Percentiles rank a stretch among this genome's conserved stretches.
Conservation (phyloP, 2,797 vertebrate species). For the Neomorphus geoffroyi region DNA sequence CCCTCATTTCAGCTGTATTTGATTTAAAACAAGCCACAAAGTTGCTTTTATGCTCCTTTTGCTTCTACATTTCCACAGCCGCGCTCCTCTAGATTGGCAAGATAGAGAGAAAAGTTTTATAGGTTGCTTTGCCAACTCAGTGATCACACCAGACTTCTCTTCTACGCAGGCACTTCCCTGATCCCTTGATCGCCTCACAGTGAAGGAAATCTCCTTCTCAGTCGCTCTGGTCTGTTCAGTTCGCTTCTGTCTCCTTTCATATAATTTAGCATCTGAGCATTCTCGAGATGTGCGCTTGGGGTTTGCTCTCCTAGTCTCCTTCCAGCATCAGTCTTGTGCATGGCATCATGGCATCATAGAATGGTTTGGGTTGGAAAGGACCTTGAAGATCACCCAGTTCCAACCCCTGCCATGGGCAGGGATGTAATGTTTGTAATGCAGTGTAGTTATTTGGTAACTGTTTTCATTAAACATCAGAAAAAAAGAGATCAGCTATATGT, state of each 20-base stretch:
- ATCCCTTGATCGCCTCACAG: not conserved
- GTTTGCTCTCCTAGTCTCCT: not conserved
- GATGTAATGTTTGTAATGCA: no score
- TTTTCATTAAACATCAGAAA: not conserved
- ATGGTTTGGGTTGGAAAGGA: no score
- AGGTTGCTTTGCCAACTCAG: not conserved
- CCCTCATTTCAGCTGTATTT: not conserved
- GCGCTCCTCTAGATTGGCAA: not conserved
- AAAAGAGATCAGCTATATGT: not conserved
- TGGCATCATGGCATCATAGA: no score
- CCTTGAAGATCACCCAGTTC: no score
- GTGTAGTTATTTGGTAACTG: not conserved
- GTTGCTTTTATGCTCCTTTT: not conserved
- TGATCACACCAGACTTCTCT: not conserved
- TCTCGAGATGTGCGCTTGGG: not conserved
- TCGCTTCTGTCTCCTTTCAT: not conserved
- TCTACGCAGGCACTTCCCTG: not conserved
- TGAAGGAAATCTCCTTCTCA: not conserved
- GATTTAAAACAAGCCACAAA: not conserved
- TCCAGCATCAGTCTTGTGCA: not conserved
- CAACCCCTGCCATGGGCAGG: no score
- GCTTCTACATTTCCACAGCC: not conserved
- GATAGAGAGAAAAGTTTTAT: not conserved
- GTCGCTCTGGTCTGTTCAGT: not conserved
- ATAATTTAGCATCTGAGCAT: not conserved